Evolutionary conservation across 2,797 vertebrate genomes (phyloP).

Genomic region (Macropodus opercularis): DNA sequence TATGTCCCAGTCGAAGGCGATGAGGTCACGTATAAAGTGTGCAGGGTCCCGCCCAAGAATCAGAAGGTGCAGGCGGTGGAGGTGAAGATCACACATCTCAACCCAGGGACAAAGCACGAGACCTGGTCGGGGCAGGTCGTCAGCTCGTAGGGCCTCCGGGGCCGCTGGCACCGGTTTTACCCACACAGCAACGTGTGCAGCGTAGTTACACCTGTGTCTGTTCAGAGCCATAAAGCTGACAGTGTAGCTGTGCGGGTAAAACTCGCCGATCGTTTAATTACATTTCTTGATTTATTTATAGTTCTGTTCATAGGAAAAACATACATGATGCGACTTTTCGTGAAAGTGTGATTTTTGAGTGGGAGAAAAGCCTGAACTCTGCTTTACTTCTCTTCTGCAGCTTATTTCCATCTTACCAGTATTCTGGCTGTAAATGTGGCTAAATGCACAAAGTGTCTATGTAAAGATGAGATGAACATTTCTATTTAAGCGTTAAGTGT

Average conservation of each 20-base stretch:
- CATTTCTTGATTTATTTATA: conserved; percentile 1
- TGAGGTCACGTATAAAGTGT: conserved; percentile 96
- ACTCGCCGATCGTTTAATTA: conserved; percentile 3
- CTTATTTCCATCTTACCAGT: conserved; percentile 23
- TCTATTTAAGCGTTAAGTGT: no score
- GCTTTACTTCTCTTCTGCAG: conserved; percentile 49
- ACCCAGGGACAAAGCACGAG: conserved; percentile 94
- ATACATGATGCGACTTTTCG: not conserved
- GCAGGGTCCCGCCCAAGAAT: conserved; percentile 95
- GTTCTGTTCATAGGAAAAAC: not conserved
- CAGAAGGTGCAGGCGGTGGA: conserved; percentile 98
- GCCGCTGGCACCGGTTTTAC: conserved; percentile 34
- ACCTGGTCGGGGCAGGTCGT: conserved; percentile 98
- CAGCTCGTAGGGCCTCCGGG: conserved; percentile 85
- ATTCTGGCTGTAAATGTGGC: no score
- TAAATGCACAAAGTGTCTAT: no score
- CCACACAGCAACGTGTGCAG: conserved; percentile 27
- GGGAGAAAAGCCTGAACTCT: conserved; percentile 20
- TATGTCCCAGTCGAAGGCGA: conserved; percentile 97
- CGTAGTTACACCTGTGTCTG: not conserved
- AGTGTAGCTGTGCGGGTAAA: conserved; percentile 26
- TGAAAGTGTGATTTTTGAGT: not conserved
- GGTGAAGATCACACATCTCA: conserved; percentile 94
- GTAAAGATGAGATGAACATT: no score
- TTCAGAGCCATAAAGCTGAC: conserved; percentile 7